These are phyloP conservation scores for Carabus problematicus DNA, from an alignment of 2,888 invertebrate genomes.

Conservation along the genomic window DNA sequence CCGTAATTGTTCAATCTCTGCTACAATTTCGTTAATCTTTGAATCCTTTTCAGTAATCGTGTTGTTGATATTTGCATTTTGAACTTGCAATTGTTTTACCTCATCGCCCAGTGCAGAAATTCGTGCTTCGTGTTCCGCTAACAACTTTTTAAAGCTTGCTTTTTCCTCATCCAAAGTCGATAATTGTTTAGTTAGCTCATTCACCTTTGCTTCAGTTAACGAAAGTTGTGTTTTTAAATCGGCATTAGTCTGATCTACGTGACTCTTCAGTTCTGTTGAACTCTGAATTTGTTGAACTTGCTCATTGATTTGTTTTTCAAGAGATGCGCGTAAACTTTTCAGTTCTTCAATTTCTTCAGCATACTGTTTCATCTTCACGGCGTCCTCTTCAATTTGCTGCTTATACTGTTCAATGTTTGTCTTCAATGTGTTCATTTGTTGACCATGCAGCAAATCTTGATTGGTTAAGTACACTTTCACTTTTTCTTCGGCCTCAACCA, in stretches of 20 bases:
- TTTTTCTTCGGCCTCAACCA: constrained; percentile 51
- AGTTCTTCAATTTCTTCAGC: constrained; percentile 45
- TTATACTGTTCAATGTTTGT: constrained; percentile 50
- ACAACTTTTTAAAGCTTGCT: constrained; percentile 59
- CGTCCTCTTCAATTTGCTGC: constrained; percentile 16
- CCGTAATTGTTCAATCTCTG: constrained; percentile 25
- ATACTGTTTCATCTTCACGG: constrained; percentile 26
- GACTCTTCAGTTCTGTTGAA: constrained; percentile 42
- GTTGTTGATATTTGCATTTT: constrained; percentile 37
- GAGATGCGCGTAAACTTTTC: not conserved
- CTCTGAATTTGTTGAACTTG: constrained; percentile 34
- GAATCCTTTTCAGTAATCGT: constrained; percentile 20
- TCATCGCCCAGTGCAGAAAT: constrained; percentile 54
- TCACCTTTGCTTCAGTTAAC: constrained; percentile 57
- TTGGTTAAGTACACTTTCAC: constrained; percentile 59
- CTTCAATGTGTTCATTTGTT: constrained; percentile 60
- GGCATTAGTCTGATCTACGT: constrained; percentile 39
- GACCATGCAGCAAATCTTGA: constrained; percentile 59
- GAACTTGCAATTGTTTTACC: constrained; percentile 50
- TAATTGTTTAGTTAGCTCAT: constrained; percentile 61
- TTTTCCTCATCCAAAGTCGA: constrained; percentile 54
- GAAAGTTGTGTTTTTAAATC: constrained; percentile 42
- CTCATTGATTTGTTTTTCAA: constrained; percentile 32
- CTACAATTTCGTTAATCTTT: constrained; percentile 3
- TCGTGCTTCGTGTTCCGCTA: constrained; percentile 56